Evolutionary conservation across 2,113 vertebrate genomes (phyloP).

Genomic region (Hipposideros armiger): DNA sequence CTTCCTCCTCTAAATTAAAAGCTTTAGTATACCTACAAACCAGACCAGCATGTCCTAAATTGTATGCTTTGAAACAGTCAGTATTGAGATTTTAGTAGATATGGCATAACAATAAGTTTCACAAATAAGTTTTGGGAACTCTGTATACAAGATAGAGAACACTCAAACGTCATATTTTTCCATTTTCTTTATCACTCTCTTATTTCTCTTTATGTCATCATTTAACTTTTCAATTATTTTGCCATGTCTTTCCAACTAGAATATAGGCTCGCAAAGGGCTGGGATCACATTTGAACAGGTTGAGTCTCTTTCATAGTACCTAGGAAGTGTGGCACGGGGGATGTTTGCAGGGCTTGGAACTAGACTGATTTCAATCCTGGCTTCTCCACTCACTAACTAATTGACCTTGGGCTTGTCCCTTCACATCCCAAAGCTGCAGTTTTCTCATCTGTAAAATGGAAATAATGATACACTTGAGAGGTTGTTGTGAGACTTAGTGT

Average conservation of each 20-base stretch:
- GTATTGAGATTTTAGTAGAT: background rate
- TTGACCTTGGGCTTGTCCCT: background rate
- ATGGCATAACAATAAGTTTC: background rate
- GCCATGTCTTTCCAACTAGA: background rate
- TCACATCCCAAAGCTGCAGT: background rate
- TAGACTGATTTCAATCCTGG: background rate
- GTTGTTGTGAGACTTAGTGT: background rate
- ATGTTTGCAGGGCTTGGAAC: background rate
- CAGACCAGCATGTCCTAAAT: background rate
- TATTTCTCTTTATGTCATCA: slow-evolving; percentile 7
- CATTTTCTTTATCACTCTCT: background rate
- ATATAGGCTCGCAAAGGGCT: background rate
- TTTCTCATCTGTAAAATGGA: background rate
- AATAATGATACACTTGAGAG: background rate
- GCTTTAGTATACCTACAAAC: background rate
- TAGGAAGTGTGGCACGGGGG: too few relatives aligned
- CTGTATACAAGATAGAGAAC: background rate
- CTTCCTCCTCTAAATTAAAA: background rate
- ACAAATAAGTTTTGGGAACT: background rate
- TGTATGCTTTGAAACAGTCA: background rate
- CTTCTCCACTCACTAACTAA: background rate
- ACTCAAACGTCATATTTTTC: background rate
- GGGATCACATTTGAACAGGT: background rate
- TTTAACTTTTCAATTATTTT: background rate
- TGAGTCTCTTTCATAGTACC: background rate